Evolutionary conservation across 1,140 invertebrate species (phyloP).

Genomic region (Danaus melanippus): DNA sequence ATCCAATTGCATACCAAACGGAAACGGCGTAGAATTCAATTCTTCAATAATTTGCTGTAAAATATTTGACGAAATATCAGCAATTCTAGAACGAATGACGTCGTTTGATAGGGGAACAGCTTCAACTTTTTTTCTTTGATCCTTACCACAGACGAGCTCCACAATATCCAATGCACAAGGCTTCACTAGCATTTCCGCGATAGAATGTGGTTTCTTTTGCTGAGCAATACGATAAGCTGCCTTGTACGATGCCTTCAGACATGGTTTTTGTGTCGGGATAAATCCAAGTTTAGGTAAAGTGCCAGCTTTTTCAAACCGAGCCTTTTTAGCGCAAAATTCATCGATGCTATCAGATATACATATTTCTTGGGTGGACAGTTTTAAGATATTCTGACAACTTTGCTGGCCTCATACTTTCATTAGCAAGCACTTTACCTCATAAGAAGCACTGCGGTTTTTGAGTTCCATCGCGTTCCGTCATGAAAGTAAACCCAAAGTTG

Average conservation of each 20-base stretch:
- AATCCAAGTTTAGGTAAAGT: conserved; percentile 11
- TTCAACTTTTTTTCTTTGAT: conserved; percentile 19
- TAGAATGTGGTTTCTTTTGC: conserved; percentile 16
- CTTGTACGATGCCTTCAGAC: conserved; percentile 25
- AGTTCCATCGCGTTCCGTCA: conserved; percentile 14
- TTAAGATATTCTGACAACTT: conserved; percentile 30
- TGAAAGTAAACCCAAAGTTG: conserved; percentile 20
- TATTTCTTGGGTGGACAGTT: conserved; percentile 21
- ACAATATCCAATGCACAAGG: conserved; percentile 8
- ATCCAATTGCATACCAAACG: conserved; percentile 11
- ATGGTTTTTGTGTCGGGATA: conserved; percentile 11
- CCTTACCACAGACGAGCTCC: conserved; percentile 1
- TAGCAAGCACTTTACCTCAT: conserved; percentile 27
- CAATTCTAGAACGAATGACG: conserved; percentile 23
- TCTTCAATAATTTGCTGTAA: conserved; percentile 5
- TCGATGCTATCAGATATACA: conserved; percentile 9
- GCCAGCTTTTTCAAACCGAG: conserved; percentile 7
- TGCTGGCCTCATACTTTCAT: conserved; percentile 35
- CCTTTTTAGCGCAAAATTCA: conserved; percentile 7
- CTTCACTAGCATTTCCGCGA: conserved; percentile 11
- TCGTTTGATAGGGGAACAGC: conserved; percentile 27
- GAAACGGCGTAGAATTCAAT: conserved; percentile 4
- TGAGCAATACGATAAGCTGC: conserved; percentile 24
- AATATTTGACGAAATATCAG: conserved; percentile 18
- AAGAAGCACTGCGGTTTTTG: conserved; percentile 27